Evolutionary conservation across 92 coral and sea anemone species (phyloP).

Genomic region (Plumapathes pennacea): DNA sequence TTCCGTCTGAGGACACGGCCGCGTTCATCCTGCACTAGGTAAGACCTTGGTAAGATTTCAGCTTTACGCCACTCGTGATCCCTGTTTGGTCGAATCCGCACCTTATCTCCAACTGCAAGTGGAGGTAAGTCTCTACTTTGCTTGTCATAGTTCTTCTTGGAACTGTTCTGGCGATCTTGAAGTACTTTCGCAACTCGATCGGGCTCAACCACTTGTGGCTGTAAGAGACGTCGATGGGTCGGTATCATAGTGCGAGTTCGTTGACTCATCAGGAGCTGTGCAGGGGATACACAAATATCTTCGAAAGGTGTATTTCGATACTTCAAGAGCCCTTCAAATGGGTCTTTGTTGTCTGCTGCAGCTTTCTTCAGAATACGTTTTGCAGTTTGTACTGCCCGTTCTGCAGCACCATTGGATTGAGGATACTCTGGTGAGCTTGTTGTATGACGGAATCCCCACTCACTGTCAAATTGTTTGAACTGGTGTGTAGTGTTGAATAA

Average conservation of each 20-base stretch:
- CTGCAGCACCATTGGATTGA: conserved; percentile 55
- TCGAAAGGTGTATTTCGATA: conserved; percentile 42
- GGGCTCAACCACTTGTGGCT: conserved; percentile 26
- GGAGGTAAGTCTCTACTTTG: conserved; percentile 29
- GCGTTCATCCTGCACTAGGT: conserved; percentile 14
- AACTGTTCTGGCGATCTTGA: conserved; percentile 16
- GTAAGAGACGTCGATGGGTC: conserved; percentile 39
- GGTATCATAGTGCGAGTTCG: conserved; percentile 41
- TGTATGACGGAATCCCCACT: conserved; percentile 44
- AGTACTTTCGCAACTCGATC: conserved; percentile 19
- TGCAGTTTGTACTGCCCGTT: conserved; percentile 51
- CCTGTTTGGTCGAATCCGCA: conserved; percentile 28
- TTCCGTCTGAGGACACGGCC: conserved; percentile 27
- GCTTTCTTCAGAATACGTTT: conserved; percentile 39
- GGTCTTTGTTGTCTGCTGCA: conserved; percentile 30
- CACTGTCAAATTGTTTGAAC: conserved; percentile 35
- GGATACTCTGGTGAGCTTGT: conserved; percentile 51
- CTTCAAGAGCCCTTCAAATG: conserved; percentile 37
- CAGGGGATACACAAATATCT: conserved; percentile 42
- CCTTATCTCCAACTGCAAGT: conserved; percentile 28
- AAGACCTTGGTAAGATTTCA: conserved; percentile 44
- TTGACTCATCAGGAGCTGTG: conserved; percentile 26
- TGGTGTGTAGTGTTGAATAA: conserved; percentile 29
- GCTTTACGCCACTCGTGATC: conserved; percentile 24
- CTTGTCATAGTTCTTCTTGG: conserved; percentile 17